Evolutionary conservation across 2,797 vertebrate genomes (phyloP), one percentile per base, ranked within the genome.

Genomic region (Buceros bicornis): DNA sequence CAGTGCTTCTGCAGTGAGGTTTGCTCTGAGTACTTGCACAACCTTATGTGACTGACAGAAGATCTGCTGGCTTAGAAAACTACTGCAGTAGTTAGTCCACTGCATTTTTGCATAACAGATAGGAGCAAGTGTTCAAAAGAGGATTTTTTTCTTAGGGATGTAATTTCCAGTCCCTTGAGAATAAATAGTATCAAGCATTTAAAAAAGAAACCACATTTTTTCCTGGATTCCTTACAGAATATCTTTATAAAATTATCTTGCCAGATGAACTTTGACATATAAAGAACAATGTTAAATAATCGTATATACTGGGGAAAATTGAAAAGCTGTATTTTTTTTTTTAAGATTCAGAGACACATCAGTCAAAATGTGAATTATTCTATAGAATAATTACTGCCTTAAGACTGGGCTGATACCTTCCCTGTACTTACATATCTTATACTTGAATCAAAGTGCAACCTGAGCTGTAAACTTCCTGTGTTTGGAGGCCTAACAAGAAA

Each of bases 391-490:
- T 60, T 83, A 81, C 25, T 47, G 50, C 10, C 26, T 87, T 78
- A 53, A 82, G 29, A 81, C 54, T 56, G 35, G 21, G 54, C 43
- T 85, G 74, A 81, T 65, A 78, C 20, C 21, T 78, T 69, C 33
- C 28, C 69, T 61, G 25, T 74, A 65, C 48, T 86, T 86, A 72
- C 4, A 4, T 70, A 90, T 58, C 76, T 94, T 82, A 40, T 5
- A 66, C n/a, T 71, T 45, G 69, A 91, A 93, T 79, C 73, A 16
- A 95, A 91, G 62, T 16, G 35, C 40, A 83, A 48, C 24, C 53
- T 80, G 70, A 89, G 76, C 84, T 54, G 69, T 54, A 82, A 89
- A 96, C 50, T 90, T 91, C 91, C 94, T 86, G 77, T 78, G 58
- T 93, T 88, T 73, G 80, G 60, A 88, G 25, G 81, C 43, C 56